Percentiles rank a stretch among this genome's conserved stretches.
These are phyloP conservation scores for Pseudomyrmex sp. DNA, from an alignment of 1,140 invertebrate species.

Conservation along the genomic window DNA sequence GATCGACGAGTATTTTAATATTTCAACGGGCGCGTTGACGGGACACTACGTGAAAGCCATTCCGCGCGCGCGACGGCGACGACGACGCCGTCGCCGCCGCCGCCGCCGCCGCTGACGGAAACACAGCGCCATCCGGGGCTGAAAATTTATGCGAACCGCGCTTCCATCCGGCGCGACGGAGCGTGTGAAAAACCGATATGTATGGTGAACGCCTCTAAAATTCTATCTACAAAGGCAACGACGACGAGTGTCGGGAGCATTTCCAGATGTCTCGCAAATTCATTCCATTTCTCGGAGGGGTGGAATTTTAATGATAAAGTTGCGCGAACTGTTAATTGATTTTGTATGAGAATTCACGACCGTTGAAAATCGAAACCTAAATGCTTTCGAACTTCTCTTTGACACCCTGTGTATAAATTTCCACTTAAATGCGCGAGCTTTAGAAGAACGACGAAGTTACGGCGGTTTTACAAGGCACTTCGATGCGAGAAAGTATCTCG, in stretches of 20 bases:
- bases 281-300: too few species aligned
- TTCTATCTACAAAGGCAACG: slow-evolving; percentile 18
- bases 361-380: slow-evolving; percentile 21
- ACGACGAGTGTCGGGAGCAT: background rate
- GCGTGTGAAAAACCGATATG: slow-evolving; percentile 44
- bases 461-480: slow-evolving; percentile 8
- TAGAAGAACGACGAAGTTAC: slow-evolving; percentile 34
- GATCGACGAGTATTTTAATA: slow-evolving; percentile 61
- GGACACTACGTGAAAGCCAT: slow-evolving; percentile 39
- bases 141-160: slow-evolving; percentile 57
- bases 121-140: slow-evolving; percentile 40
- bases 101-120: slow-evolving; percentile 31
- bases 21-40: slow-evolving; percentile 51
- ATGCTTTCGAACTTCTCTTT: background rate
- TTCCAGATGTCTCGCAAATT: background rate
- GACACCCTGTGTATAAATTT: background rate
- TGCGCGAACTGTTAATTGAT: background rate
- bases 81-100: slow-evolving; percentile 4
- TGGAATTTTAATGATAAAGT: slow-evolving; percentile 14
- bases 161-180: slow-evolving; percentile 13
- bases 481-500: background rate
- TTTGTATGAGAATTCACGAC: background rate
- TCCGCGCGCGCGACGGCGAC: background rate
- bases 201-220: slow-evolving; percentile 15
- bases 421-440: background rate